Conservation (phyloP, 2,888 invertebrate species). For the Acanthosepion lycidas region DNA sequence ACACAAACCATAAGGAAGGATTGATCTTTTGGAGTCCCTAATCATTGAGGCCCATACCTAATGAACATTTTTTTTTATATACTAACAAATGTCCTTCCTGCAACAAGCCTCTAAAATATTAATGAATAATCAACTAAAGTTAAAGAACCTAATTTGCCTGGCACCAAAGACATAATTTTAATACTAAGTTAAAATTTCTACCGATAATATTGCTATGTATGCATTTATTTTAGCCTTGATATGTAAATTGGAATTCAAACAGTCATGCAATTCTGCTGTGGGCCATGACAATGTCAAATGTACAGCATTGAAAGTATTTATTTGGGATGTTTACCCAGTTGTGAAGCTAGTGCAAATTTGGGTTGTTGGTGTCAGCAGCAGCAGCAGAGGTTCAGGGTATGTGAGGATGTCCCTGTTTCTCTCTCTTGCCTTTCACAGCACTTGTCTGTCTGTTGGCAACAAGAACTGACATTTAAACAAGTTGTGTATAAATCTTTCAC, state of each 20-base stretch:
- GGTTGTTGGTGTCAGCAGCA: no score
- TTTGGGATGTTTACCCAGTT: slow-evolving; percentile 17
- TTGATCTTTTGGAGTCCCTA: not conserved
- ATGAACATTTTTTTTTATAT: not conserved
- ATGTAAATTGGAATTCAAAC: not conserved
- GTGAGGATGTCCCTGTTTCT: not conserved
- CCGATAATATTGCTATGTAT: not conserved
- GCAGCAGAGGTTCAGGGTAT: not conserved
- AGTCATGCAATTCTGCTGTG: slow-evolving; percentile 33
- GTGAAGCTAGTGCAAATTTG: not conserved
- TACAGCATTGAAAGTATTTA: not conserved
- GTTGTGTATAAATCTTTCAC: slow-evolving; percentile 10
- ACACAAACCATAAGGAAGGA: not conserved
- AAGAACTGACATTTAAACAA: slow-evolving; percentile 17
- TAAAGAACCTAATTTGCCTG: no score
- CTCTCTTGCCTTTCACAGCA: not conserved
- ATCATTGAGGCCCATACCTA: no score
- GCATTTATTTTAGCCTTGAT: slow-evolving; percentile 10
- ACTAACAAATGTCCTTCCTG: not conserved
- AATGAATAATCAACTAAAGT: no score
- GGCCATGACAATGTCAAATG: not conserved
- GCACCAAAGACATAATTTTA: not conserved
- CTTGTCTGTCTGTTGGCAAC: no score
- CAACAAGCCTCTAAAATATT: no score
- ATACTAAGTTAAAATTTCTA: not conserved